A percentile compares a stretch with the other conserved stretches of the same genome.
These are phyloP conservation scores for Zaprionus kolodkinae DNA, from an alignment of 1,140 invertebrate species.

Conservation along the genomic window DNA sequence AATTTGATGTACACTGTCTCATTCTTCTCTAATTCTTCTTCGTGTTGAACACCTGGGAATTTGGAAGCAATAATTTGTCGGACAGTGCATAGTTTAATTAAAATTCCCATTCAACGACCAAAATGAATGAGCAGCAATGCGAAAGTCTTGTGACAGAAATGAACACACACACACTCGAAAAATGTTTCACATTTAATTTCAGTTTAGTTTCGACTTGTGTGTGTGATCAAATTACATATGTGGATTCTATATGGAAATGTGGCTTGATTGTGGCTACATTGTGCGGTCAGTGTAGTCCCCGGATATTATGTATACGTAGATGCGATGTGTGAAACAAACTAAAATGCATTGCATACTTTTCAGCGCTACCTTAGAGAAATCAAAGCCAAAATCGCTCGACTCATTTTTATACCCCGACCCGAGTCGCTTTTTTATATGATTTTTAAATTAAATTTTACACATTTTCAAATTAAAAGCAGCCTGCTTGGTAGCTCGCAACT, in stretches of 20 bases:
- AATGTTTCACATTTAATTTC: slow-evolving; percentile 35
- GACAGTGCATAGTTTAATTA: slow-evolving; percentile 66
- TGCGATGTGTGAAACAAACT: background rate
- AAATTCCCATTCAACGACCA: slow-evolving; percentile 61
- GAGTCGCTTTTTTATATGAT: too few species aligned
- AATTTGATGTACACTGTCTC: background rate
- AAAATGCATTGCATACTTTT: slow-evolving; percentile 12
- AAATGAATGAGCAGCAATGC: slow-evolving; percentile 39
- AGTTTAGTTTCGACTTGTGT: slow-evolving; percentile 22
- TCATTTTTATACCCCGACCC: too few species aligned
- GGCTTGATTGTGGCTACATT: slow-evolving; percentile 40
- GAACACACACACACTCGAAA: slow-evolving; percentile 2
- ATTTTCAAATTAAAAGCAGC: slow-evolving; percentile 1
- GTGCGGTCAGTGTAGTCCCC: slow-evolving; percentile 6
- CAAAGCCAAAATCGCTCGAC: background rate
- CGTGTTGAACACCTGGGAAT: slow-evolving; percentile 14
- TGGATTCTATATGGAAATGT: slow-evolving; percentile 30
- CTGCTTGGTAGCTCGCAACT: background rate
- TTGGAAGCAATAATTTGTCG: slow-evolving; percentile 57
- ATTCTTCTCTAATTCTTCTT: background rate
- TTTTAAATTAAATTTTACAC: slow-evolving; percentile 32
- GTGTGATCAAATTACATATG: slow-evolving; percentile 36
- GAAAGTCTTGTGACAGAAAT: slow-evolving; percentile 30
- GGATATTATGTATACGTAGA: slow-evolving; percentile 14
- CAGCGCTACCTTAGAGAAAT: background rate